Percentiles rank a stretch among this genome's conserved stretches.
Evolutionary conservation across 2,888 invertebrate genomes (phyloP).

Genomic region (Biston stratarius): DNA sequence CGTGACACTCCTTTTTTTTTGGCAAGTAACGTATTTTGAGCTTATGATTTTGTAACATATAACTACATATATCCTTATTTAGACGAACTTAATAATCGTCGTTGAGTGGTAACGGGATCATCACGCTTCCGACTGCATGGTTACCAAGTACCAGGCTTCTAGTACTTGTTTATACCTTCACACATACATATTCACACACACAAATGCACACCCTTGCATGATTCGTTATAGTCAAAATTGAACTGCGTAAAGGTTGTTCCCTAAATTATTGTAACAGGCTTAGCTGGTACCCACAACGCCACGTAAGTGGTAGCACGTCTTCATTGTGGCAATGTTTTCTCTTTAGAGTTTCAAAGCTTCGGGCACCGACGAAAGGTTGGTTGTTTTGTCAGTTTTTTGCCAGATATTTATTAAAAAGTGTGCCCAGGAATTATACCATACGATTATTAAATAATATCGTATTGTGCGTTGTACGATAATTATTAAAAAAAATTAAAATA

Average conservation of each 20-base stretch:
- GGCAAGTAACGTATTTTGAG: too few relatives aligned
- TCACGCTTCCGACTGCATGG: conserved; percentile 4
- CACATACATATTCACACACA: conserved; percentile 45
- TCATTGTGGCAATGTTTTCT: too few relatives aligned
- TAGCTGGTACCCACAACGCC: too few relatives aligned
- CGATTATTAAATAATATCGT: too few relatives aligned
- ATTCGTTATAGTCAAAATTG: conserved; percentile 40
- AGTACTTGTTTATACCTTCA: conserved; percentile 77
- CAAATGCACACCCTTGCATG: conserved; percentile 17
- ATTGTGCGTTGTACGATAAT: too few relatives aligned
- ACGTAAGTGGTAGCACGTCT: too few relatives aligned
- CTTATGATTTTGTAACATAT: too few relatives aligned
- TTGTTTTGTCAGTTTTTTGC: too few relatives aligned
- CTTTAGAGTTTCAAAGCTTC: background rate
- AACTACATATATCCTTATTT: too few relatives aligned
- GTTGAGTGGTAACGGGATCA: conserved; percentile 6
- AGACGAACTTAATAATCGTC: background rate
- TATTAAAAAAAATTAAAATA: too few relatives aligned
- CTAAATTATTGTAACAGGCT: conserved; percentile 39
- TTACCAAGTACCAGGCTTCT: conserved; percentile 49
- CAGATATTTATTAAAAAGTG: background rate
- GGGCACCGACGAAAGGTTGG: background rate
- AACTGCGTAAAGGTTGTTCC: conserved; percentile 40
- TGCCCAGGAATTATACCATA: too few relatives aligned
- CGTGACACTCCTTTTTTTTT: too few relatives aligned